Conservation (phyloP, 2,888 invertebrate species). For the Xestia xanthographa region DNA sequence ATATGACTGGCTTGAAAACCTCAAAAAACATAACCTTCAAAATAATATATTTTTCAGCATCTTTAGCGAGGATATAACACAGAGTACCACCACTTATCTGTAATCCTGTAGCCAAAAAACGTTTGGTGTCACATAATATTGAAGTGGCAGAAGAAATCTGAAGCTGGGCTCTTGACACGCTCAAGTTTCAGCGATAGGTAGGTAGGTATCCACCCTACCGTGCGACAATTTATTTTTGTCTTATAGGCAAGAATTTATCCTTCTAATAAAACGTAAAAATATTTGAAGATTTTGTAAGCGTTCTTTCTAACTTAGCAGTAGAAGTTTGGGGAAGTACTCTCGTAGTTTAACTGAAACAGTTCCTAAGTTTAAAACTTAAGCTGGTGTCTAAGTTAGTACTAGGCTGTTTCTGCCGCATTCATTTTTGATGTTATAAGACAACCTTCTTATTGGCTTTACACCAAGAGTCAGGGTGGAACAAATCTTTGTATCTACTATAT, state of each 20-base stretch:
- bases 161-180: constrained; percentile 54
- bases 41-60: constrained; percentile 7
- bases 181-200: constrained; percentile 15
- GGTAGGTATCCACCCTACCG: constrained; percentile 10
- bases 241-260: neutral
- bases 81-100: constrained; percentile 32
- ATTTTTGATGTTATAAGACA: neutral
- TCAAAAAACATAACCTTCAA: constrained; percentile 11
- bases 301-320: constrained; percentile 12
- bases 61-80: constrained; percentile 21
- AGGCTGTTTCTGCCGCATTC: neutral
- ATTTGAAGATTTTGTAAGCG: neutral
- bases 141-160: constrained; percentile 59
- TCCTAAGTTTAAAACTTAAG: neutral
- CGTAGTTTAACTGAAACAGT: neutral
- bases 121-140: constrained; percentile 44
- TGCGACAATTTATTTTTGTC: constrained; percentile 35
- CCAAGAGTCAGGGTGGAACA: neutral
- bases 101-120: constrained; percentile 49
- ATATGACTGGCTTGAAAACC: constrained; percentile 2
- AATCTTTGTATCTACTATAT: neutral
- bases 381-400: neutral
- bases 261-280: neutral
- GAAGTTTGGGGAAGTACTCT: constrained; percentile 14
- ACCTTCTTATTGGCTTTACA: neutral